These are phyloP conservation scores for Sula dactylatra DNA, from an alignment of 2,113 vertebrate genomes.

Conservation along the genomic window DNA sequence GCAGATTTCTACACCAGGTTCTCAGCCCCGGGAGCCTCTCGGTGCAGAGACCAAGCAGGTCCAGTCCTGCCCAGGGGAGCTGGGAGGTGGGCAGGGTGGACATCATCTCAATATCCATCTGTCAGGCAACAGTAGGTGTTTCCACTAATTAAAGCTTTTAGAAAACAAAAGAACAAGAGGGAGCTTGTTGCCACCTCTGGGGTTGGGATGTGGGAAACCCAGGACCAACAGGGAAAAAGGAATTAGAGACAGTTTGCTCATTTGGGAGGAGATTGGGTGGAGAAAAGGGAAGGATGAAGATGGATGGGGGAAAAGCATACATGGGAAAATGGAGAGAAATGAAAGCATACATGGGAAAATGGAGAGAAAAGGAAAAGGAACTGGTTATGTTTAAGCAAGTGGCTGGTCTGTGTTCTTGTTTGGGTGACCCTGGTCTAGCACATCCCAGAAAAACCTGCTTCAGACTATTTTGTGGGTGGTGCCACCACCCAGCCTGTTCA, in stretches of 20 bases:
- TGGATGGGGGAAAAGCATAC: accelerated
- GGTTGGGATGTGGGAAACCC: not conserved
- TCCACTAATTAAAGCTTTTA: not conserved
- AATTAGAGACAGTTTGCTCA: not conserved
- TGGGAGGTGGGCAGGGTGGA: not conserved
- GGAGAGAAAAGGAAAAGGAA: not conserved
- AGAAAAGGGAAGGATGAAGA: not conserved
- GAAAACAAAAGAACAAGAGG: not conserved
- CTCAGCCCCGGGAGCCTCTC: not conserved
- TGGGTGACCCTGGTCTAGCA: not conserved
- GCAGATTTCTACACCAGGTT: accelerated
- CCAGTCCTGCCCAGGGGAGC: not conserved
- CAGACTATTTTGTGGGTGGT: not conserved
- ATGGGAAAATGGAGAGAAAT: not conserved
- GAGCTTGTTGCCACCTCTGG: not conserved
- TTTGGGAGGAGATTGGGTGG: not conserved
- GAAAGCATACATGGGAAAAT: not conserved
- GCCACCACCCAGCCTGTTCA: not conserved
- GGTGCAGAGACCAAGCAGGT: not conserved
- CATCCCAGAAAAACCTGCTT: not conserved
- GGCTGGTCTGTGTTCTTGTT: no score
- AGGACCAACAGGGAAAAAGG: not conserved
- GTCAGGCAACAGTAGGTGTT: not conserved
- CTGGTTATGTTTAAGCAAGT: not conserved
- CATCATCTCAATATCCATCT: not conserved